A percentile compares a stretch with the other conserved stretches of the same genome.
phyloP scores from a whole-genome alignment of 2,888 invertebrate genomes.

The Sceliomorpha sp. region DNA sequence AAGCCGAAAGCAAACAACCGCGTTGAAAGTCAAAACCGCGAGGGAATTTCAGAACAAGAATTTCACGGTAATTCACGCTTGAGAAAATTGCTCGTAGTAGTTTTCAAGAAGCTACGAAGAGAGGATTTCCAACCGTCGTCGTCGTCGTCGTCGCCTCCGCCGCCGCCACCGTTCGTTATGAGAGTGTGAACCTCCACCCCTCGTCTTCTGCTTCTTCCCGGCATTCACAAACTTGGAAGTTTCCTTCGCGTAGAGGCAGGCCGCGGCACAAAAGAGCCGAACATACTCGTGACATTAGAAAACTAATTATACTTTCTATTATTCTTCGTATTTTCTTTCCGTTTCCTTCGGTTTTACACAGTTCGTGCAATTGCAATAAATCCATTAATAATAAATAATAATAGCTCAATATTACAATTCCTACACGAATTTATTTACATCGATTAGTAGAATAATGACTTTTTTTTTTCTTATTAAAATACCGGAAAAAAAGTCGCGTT shows the following conservation, averaged over 20 bases:
- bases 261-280: conserved; percentile 18
- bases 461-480: too few species aligned
- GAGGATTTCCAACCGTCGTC: conserved; percentile 24
- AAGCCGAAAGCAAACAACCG: conserved; percentile 49
- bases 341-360: too few species aligned
- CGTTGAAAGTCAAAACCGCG: conserved; percentile 55
- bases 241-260: conserved; percentile 17
- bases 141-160: conserved; percentile 23
- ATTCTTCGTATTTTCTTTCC: too few species aligned
- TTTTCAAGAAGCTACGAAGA: conserved; percentile 33
- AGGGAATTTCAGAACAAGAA: conserved; percentile 44
- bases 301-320: conserved; percentile 10
- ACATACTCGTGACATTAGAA: conserved; percentile 4
- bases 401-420: too few species aligned
- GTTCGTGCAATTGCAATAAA: too few species aligned
- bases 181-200: conserved; percentile 30
- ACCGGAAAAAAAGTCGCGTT: too few species aligned
- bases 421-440: too few species aligned
- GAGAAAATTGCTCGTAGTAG: conserved; percentile 41
- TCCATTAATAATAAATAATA: too few species aligned
- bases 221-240: conserved; percentile 29
- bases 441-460: too few species aligned
- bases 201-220: conserved; percentile 31
- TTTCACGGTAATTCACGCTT: conserved; percentile 54
- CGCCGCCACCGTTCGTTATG: conserved; percentile 37